These are phyloP conservation scores for Sphaerodactylus townsendi DNA, from an alignment of 2,113 vertebrate genomes.

Conservation along the genomic window DNA sequence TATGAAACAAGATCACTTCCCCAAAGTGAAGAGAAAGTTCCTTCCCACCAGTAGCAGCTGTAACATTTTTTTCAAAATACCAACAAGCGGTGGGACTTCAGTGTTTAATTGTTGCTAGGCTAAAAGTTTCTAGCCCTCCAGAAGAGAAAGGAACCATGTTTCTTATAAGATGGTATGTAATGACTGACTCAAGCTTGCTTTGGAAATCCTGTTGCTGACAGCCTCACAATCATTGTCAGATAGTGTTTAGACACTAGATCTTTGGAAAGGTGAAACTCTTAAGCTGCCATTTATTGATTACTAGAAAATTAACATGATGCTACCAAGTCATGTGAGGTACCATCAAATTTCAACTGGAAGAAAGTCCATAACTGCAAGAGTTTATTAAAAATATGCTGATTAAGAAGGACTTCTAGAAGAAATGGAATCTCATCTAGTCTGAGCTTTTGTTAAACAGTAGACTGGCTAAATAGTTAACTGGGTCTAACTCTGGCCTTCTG, in stretches of 20 bases:
- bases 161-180: not conserved
- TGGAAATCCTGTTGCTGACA: not conserved
- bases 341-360: not conserved
- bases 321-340: not conserved
- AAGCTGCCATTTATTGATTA: not conserved
- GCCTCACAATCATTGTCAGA: not conserved
- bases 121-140: not conserved
- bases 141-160: not conserved
- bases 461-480: no score
- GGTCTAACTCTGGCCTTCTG: no score
- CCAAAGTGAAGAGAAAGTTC: no score
- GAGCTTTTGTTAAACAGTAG: no score
- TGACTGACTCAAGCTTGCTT: not conserved
- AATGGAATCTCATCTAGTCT: no score
- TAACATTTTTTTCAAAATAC: no score
- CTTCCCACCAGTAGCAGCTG: no score
- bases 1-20: no score
- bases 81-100: no score
- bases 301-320: conserved; percentile 2
- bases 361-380: not conserved
- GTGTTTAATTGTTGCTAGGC: not conserved
- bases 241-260: not conserved
- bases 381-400: conserved; percentile 4
- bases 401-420: not conserved
- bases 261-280: not conserved